Evolutionary conservation across 2,888 invertebrate species (phyloP).

Genomic region (Xestia sexstrigata): DNA sequence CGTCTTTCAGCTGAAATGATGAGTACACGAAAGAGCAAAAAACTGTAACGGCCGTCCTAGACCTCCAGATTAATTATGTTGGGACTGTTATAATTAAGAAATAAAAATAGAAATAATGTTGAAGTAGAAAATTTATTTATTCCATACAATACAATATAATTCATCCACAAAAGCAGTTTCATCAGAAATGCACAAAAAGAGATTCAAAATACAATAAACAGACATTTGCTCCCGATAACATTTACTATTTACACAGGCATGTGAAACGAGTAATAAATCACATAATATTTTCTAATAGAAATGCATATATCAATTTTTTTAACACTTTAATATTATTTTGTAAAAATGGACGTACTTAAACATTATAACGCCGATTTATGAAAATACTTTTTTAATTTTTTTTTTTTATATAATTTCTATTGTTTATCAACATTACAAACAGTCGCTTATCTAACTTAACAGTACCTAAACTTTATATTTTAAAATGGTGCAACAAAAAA

Average conservation of each 20-base stretch:
- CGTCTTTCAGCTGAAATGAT: no score
- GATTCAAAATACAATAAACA: slow-evolving; percentile 84
- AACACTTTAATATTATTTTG: slow-evolving; percentile 74
- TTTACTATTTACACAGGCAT: slow-evolving; percentile 80
- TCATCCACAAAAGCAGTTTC: slow-evolving; percentile 87
- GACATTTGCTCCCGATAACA: slow-evolving; percentile 82
- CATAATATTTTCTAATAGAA: slow-evolving; percentile 78
- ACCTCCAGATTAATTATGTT: neutral
- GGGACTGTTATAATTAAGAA: neutral
- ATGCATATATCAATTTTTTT: slow-evolving; percentile 79
- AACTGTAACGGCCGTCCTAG: neutral
- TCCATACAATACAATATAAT: slow-evolving; percentile 81
- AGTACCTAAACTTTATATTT: slow-evolving; percentile 76
- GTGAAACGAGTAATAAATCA: slow-evolving; percentile 79
- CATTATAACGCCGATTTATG: slow-evolving; percentile 79
- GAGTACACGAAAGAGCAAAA: no score
- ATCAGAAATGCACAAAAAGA: slow-evolving; percentile 86
- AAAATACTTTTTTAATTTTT: slow-evolving; percentile 83
- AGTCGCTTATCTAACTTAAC: slow-evolving; percentile 87
- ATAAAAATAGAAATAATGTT: slow-evolving; percentile 19
- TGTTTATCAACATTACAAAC: slow-evolving; percentile 82
- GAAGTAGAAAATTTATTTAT: slow-evolving; percentile 86
- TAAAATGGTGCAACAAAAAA: slow-evolving; percentile 71
- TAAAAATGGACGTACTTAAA: slow-evolving; percentile 86
- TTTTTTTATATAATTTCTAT: slow-evolving; percentile 66